Base-by-base conservation (phyloP, 2,888 invertebrate species). In the Parasteatoda lunata region DNA sequence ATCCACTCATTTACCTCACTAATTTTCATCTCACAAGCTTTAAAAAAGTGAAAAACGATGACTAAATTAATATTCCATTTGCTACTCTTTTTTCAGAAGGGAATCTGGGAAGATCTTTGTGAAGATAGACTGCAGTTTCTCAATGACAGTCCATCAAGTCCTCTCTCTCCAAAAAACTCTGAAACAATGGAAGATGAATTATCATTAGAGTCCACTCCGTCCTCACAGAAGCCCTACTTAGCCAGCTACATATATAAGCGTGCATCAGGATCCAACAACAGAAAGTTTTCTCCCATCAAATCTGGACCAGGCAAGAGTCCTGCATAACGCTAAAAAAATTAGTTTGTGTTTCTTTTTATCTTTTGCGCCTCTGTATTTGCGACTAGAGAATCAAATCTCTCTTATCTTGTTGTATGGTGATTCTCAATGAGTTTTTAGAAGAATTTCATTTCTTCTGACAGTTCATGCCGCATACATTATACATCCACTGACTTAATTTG, bases 111-210 rank as follows among this genome's bases (percentile, higher is more conserved):
- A 51, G 72, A 88, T 54, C 52, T 89, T 13, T 75, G 79, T 70
- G 88, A 83, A 30, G 89, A 88, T 52, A 77, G 89, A 54, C 59
- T 89, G n/a, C 85, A 82, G 48, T 83, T 89, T 80, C 65, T 88
- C 6, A 75, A 65, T 52, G 88, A 85, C 59, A 88, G 79, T 54
- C 82, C 89, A n/a, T 76, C 85, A 2, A 85, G 59, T 45, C 75
- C 85, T 15, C 66, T 85, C n/a, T 82, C 88, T 70, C 85, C 85
- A 0, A 85, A 84, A 48, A 70, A 88, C 66, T 78, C 83, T 52
- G 83, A 83, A 77, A 65, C 77, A n/a, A 82, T 87, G 81, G 86
- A 86, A 80, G 83, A 88, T 45, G 83, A 83, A 15, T 73, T 73
- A 52, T 83, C 83, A 47, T 66, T 72, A 68, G 88, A 78, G 6